A percentile compares a stretch with the other conserved stretches of the same genome.
Evolutionary conservation across 2,113 vertebrate genomes (phyloP).

Genomic region (Pimephales promelas): DNA sequence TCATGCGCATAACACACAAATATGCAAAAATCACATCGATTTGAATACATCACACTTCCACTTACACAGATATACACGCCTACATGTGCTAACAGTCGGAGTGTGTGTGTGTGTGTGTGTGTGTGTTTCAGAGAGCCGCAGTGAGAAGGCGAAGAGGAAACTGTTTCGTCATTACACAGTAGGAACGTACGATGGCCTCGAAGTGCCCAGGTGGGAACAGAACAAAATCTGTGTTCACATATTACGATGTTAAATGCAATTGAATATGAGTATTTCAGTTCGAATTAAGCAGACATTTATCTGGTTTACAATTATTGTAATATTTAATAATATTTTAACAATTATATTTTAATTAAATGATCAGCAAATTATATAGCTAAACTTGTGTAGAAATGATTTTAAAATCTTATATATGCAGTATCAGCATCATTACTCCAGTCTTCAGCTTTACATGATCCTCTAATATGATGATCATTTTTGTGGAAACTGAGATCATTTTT

Average conservation of each 20-base stretch:
- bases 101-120: constrained; percentile 48
- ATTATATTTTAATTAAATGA: too few species aligned
- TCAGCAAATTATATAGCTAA: too few species aligned
- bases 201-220: constrained; percentile 84
- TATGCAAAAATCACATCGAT: constrained; percentile 33
- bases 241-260: not conserved
- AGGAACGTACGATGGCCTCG: constrained; percentile 90
- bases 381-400: too few species aligned
- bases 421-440: not conserved
- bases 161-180: constrained; percentile 92
- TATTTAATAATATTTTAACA: too few species aligned
- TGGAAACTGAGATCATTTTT: not conserved
- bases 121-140: constrained; percentile 82
- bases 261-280: not conserved
- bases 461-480: not conserved
- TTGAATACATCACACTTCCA: constrained; percentile 19
- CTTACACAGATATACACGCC: constrained; percentile 18
- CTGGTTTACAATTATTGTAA: not conserved
- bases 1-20: not conserved
- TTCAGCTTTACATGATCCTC: not conserved
- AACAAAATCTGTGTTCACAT: not conserved
- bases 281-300: not conserved
- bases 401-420: too few species aligned
- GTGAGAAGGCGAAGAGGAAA: constrained; percentile 88
- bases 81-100: constrained; percentile 31